Evolutionary conservation across 1,140 invertebrate genomes (phyloP).

Genomic region (Whitmania pigra): DNA sequence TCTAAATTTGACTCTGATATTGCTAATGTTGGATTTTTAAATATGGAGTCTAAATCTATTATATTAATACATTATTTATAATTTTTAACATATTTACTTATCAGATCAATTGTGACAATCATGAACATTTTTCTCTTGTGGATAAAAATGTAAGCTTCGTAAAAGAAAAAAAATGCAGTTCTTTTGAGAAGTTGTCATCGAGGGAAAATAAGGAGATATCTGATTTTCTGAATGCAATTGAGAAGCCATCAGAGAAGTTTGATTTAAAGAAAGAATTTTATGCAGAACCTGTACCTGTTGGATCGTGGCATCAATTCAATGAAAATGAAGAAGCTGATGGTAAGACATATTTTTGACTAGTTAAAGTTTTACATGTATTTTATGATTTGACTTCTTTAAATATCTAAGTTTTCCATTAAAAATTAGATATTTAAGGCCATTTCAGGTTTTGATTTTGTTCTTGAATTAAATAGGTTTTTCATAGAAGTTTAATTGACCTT

Average conservation of each 20-base stretch:
- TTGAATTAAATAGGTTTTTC: not conserved
- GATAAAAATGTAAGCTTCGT: no score
- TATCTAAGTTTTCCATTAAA: not conserved
- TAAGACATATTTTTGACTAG: no score
- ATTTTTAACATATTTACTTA: no score
- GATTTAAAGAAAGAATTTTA: slow-evolving; percentile 6
- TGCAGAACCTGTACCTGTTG: not conserved
- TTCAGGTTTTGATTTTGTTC: not conserved
- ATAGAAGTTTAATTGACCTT: not conserved
- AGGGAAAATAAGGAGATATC: not conserved
- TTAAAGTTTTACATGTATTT: not conserved
- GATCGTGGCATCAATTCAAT: not conserved
- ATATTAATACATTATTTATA: no score
- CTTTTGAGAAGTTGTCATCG: not conserved
- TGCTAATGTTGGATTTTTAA: no score
- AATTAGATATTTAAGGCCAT: not conserved
- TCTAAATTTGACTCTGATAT: no score
- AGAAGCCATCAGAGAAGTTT: not conserved
- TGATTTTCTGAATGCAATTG: slow-evolving; percentile 8
- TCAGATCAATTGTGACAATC: no score
- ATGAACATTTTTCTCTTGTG: no score
- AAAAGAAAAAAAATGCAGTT: no score
- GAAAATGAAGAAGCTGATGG: not conserved
- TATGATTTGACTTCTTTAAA: not conserved
- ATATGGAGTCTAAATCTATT: no score